Conservation (phyloP, 2,888 invertebrate species). For the Agonopterix subpropinquella region DNA sequence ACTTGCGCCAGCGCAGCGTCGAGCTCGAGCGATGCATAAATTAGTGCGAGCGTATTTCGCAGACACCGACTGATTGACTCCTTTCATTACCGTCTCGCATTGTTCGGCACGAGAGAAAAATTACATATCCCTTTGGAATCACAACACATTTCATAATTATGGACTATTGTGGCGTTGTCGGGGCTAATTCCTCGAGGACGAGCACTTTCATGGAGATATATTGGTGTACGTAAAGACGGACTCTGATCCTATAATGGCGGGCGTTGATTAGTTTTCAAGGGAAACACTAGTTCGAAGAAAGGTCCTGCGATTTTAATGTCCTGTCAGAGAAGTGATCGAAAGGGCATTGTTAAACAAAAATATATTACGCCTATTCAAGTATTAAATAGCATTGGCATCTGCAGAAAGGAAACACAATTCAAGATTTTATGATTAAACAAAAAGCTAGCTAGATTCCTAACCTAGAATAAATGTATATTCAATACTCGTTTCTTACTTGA, state of each 20-base stretch:
- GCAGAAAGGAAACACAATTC: background rate
- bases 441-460: background rate
- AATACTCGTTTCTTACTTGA: slow-evolving; percentile 3
- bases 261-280: slow-evolving; percentile 66
- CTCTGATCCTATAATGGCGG: slow-evolving; percentile 49
- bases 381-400: background rate
- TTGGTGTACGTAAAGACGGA: slow-evolving; percentile 45
- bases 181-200: slow-evolving; percentile 57
- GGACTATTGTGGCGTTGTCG: slow-evolving; percentile 71
- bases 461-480: background rate
- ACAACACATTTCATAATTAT: slow-evolving; percentile 76
- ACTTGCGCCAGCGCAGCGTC: slow-evolving; percentile 23
- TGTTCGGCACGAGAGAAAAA: slow-evolving; percentile 68
- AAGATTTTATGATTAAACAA: background rate
- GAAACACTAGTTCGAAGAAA: slow-evolving; percentile 63
- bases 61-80: slow-evolving; percentile 72
- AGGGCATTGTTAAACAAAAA: slow-evolving; percentile 22
- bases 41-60: slow-evolving; percentile 58
- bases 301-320: slow-evolving; percentile 40
- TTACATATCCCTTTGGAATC: slow-evolving; percentile 61
- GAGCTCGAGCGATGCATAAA: slow-evolving; percentile 46
- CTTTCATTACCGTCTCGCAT: slow-evolving; percentile 69
- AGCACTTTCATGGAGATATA: slow-evolving; percentile 46
- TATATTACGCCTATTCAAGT: slow-evolving; percentile 3
- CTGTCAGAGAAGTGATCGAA: slow-evolving; percentile 29